Conservation (phyloP, 1,140 invertebrate genomes). For the Drosophila sp. region DNA sequence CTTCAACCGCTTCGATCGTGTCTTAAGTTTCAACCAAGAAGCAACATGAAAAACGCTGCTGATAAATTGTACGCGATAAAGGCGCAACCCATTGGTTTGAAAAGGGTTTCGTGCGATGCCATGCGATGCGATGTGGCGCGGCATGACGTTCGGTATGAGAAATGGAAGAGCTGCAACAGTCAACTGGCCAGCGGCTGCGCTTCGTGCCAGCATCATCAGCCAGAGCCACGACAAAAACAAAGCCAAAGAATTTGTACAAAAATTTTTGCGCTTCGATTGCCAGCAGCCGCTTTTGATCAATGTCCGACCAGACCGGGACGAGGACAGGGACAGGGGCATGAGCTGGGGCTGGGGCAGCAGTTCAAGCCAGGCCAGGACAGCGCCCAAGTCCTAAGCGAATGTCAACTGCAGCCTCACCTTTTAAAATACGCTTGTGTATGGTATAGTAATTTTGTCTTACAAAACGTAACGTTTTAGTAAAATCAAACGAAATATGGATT, state of each 20-base stretch:
- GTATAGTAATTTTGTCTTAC: not conserved
- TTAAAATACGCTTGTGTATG: constrained; percentile 7
- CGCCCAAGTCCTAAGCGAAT: constrained; percentile 60
- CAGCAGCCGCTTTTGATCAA: constrained; percentile 69
- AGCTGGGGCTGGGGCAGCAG: too few species aligned
- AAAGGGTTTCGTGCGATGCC: constrained; percentile 65
- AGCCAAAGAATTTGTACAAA: constrained; percentile 80
- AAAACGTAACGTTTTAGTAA: not conserved
- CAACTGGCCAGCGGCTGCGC: constrained; percentile 64
- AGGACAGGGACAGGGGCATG: not conserved
- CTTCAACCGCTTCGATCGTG: constrained; percentile 40
- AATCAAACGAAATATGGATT: not conserved
- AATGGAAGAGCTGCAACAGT: constrained; percentile 48
- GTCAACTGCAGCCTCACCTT: constrained; percentile 73
- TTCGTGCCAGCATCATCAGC: constrained; percentile 52
- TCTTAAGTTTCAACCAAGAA: constrained; percentile 67
- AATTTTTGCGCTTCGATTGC: constrained; percentile 80
- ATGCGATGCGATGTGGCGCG: constrained; percentile 1
- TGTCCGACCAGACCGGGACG: constrained; percentile 32
- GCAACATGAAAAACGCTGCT: constrained; percentile 79
- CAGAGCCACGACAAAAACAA: constrained; percentile 58
- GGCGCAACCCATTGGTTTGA: constrained; percentile 58
- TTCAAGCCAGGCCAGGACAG: constrained; percentile 9
- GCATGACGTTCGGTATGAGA: constrained; percentile 59
- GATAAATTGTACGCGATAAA: constrained; percentile 83